These are phyloP conservation scores for Metopia argyrocephala DNA, from an alignment of 2,888 invertebrate genomes.

Conservation along the genomic window DNA sequence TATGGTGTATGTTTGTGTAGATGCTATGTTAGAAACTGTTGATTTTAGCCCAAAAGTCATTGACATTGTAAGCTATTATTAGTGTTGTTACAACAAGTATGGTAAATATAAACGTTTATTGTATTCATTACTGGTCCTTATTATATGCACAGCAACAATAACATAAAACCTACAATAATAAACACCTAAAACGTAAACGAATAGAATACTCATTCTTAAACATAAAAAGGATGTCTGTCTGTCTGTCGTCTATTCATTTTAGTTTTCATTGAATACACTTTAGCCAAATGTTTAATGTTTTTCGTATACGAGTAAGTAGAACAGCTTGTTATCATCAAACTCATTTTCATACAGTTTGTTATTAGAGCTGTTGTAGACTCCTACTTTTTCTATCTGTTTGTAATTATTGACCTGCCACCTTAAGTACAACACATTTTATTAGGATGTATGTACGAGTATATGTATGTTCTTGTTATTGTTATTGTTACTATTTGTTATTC, in stretches of 20 bases:
- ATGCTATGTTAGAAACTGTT: constrained; percentile 28
- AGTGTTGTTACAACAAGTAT: constrained; percentile 4
- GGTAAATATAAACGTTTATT: constrained; percentile 3
- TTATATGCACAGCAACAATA: constrained; percentile 21
- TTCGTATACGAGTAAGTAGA: not conserved
- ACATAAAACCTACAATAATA: constrained; percentile 8
- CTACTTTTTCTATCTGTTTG: constrained; percentile 23
- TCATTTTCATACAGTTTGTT: constrained; percentile 30
- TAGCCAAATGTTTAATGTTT: not conserved
- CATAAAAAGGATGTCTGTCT: too few relatives aligned
- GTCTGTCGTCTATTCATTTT: too few relatives aligned
- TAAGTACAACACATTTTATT: constrained; percentile 17
- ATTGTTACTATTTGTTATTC: not conserved
- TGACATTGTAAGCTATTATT: not conserved
- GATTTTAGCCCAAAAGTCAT: constrained; percentile 12
- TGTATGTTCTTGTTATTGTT: constrained; percentile 9
- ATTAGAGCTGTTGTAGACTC: constrained; percentile 31
- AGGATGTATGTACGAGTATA: too few relatives aligned
- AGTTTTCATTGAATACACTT: not conserved
- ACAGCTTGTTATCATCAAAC: constrained; percentile 3
- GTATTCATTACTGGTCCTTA: constrained; percentile 16
- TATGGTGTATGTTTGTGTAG: not conserved
- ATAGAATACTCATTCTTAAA: not conserved
- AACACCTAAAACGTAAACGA: not conserved
- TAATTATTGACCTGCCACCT: constrained; percentile 47